Evolutionary conservation across 1,140 invertebrate species (phyloP).

Genomic region (Magallana ariakensis): DNA sequence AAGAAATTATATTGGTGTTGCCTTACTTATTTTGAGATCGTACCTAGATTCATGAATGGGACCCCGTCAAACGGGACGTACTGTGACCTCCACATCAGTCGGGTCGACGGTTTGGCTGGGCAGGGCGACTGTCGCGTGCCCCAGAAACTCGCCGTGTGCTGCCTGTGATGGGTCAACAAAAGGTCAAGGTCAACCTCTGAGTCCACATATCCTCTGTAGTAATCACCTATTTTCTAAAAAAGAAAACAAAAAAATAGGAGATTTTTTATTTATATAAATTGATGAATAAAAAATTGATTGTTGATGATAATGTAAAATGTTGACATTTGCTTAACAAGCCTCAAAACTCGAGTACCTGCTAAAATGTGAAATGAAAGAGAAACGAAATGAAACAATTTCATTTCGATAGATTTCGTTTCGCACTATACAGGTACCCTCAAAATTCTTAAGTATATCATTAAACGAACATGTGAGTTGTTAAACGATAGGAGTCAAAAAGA

Average conservation of each 20-base stretch:
- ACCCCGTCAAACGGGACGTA: slow-evolving; percentile 80
- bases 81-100: slow-evolving; percentile 80
- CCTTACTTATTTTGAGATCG: slow-evolving; percentile 17
- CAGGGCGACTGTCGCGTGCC: slow-evolving; percentile 79
- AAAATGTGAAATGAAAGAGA: no score
- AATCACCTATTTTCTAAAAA: slow-evolving; percentile 78
- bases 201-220: slow-evolving; percentile 79
- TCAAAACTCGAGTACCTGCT: no score
- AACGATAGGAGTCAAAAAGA: no score
- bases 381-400: no score
- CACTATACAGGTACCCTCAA: no score
- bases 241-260: not conserved
- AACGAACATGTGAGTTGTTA: no score
- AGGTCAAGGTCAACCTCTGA: slow-evolving; percentile 78
- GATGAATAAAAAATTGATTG: no score
- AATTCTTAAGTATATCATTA: no score
- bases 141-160: slow-evolving; percentile 80
- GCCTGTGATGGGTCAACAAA: slow-evolving; percentile 78
- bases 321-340: no score
- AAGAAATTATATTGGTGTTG: no score
- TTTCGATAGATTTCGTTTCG: no score
- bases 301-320: no score
- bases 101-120: slow-evolving; percentile 75
- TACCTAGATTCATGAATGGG: slow-evolving; percentile 79
- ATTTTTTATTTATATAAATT: not conserved